phyloP scores from a whole-genome alignment of 2,113 vertebrate species.

The Brachionichthys hirsutus region DNA sequence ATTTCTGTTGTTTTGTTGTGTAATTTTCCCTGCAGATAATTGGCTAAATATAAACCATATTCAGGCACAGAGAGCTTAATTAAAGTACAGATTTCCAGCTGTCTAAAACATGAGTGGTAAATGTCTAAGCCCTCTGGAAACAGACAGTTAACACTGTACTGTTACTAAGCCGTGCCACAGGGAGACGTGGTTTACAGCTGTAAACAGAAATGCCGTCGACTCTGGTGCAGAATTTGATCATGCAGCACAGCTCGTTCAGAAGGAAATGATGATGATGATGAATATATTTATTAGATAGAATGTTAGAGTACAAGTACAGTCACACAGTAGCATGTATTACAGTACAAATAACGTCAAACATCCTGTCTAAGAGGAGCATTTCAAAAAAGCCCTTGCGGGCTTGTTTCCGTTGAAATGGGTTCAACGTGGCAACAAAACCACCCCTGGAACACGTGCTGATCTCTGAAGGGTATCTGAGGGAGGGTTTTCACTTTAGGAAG shows the following conservation, averaged over 20 bases:
- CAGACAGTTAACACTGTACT: too few species aligned
- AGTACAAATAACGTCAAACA: too few species aligned
- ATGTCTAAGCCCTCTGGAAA: slow-evolving; percentile 13
- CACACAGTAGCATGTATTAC: too few species aligned
- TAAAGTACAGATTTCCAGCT: slow-evolving; percentile 11
- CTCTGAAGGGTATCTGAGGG: slow-evolving; percentile 1
- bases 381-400: too few species aligned
- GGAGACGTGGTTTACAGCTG: neutral
- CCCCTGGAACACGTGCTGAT: neutral
- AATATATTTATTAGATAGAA: too few species aligned
- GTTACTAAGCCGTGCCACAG: neutral
- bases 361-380: too few species aligned
- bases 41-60: slow-evolving; percentile 25
- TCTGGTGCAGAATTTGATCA: neutral
- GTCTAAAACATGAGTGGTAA: slow-evolving; percentile 14
- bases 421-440: neutral
- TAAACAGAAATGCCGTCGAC: too few species aligned
- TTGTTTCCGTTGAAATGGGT: too few species aligned
- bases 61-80: slow-evolving; percentile 15
- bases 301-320: too few species aligned
- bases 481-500: slow-evolving; percentile 26
- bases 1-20: slow-evolving; percentile 29
- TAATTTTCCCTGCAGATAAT: slow-evolving; percentile 37
- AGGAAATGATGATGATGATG: too few species aligned
- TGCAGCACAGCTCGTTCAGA: neutral